Conservation (phyloP, 1,140 invertebrate species). For the Bombus turneri region DNA sequence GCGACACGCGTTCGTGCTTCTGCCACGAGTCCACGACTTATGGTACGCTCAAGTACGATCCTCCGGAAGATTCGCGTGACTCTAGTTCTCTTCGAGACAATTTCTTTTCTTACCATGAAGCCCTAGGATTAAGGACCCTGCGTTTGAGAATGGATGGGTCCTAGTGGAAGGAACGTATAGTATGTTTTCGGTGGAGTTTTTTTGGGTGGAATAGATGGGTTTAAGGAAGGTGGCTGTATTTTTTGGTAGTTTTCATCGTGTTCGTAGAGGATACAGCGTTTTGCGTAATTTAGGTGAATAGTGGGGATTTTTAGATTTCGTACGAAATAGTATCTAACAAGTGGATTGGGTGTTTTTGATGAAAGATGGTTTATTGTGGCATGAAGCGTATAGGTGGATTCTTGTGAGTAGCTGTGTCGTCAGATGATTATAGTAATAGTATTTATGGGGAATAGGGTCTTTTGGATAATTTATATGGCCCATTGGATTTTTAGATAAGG, state of each 20-base stretch:
- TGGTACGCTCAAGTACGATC: background rate
- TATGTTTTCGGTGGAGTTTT: background rate
- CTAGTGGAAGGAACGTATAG: background rate
- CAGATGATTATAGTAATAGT: too few relatives aligned
- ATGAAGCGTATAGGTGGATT: too few relatives aligned
- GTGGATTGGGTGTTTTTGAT: too few relatives aligned
- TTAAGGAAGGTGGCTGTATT: background rate
- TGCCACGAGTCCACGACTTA: constrained; percentile 5
- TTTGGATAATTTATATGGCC: background rate
- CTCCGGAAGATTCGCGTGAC: background rate
- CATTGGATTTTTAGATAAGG: background rate
- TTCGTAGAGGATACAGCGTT: too few relatives aligned
- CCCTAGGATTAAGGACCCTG: background rate
- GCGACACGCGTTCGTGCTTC: constrained; percentile 23
- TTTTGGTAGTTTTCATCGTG: too few relatives aligned
- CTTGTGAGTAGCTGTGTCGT: too few relatives aligned
- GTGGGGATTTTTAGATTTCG: too few relatives aligned
- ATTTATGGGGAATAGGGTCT: background rate
- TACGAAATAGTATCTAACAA: too few relatives aligned
- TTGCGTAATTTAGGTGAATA: too few relatives aligned
- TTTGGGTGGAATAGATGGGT: background rate
- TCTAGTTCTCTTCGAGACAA: background rate
- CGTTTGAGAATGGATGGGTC: background rate
- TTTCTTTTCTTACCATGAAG: background rate
- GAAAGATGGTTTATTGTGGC: too few relatives aligned